phyloP scores from a whole-genome alignment of 2,888 invertebrate species.

The Pterostichus niger region DNA sequence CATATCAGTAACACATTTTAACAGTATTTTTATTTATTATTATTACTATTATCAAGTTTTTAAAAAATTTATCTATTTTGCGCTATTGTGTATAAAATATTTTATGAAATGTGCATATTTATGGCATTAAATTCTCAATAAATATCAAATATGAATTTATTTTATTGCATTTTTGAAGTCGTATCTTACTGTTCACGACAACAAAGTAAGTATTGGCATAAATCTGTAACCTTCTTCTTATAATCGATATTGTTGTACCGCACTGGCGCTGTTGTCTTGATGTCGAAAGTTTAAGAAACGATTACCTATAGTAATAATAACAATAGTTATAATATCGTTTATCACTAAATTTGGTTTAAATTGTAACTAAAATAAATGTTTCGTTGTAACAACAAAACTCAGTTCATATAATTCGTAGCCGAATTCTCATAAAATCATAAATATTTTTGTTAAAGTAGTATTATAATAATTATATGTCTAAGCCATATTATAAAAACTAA shows the following conservation, averaged over 20 bases:
- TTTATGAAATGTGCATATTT: neutral
- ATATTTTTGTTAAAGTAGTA: no score
- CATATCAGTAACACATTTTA: neutral
- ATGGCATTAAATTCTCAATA: no score
- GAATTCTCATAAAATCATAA: no score
- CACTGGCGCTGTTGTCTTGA: neutral
- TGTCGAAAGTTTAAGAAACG: neutral
- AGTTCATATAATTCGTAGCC: no score
- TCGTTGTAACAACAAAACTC: no score
- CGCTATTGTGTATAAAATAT: neutral
- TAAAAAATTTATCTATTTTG: neutral
- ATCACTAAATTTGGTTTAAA: no score
- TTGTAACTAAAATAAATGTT: no score
- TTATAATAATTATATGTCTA: no score
- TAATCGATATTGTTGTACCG: constrained; percentile 8
- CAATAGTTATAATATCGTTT: no score
- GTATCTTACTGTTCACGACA: neutral
- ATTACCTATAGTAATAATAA: no score
- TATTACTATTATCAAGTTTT: no score
- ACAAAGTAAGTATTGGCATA: constrained; percentile 26
- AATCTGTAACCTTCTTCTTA: neutral
- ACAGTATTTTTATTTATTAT: neutral
- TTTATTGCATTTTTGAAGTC: neutral
- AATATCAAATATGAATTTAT: neutral
- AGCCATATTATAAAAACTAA: no score